Conservation (phyloP, 1,140 invertebrate genomes). For the Habropoda laboriosa region DNA sequence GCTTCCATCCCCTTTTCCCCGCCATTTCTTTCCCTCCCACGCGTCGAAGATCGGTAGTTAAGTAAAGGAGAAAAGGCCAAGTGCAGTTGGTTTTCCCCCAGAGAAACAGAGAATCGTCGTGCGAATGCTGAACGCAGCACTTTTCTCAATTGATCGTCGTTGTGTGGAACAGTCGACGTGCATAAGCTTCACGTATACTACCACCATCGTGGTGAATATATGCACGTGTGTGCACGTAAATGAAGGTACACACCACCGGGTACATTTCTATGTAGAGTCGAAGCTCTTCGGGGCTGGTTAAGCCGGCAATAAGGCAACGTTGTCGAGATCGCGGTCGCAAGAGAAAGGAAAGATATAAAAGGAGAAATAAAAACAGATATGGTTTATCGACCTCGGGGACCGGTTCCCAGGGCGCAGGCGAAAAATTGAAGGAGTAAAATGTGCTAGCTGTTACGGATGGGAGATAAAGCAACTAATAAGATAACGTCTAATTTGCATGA, state of each 20-base stretch:
- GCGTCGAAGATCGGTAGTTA: not conserved
- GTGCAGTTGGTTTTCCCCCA: not conserved
- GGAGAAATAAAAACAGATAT: constrained; percentile 54
- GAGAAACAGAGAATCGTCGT: constrained; percentile 16
- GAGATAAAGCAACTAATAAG: constrained; percentile 54
- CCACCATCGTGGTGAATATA: not conserved
- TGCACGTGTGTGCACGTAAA: not conserved
- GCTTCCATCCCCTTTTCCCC: too few relatives aligned
- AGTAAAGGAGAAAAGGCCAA: not conserved
- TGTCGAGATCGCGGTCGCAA: not conserved
- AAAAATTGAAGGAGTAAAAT: constrained; percentile 56
- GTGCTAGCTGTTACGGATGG: constrained; percentile 49
- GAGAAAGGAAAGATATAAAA: constrained; percentile 17
- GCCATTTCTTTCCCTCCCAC: too few relatives aligned
- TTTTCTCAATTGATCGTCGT: constrained; percentile 49
- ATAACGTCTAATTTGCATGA: constrained; percentile 55
- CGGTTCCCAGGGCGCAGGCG: constrained; percentile 22
- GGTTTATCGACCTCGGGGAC: constrained; percentile 52
- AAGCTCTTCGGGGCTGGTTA: constrained; percentile 35
- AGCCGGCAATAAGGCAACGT: constrained; percentile 47
- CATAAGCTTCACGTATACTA: not conserved
- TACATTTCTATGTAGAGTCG: not conserved
- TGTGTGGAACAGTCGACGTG: not conserved
- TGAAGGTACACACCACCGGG: not conserved
- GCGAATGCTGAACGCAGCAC: constrained; percentile 23